A percentile compares a stretch with the other conserved stretches of the same genome.
Conservation (phyloP, 2,113 vertebrate species). For the Ptyas mucosa region DNA sequence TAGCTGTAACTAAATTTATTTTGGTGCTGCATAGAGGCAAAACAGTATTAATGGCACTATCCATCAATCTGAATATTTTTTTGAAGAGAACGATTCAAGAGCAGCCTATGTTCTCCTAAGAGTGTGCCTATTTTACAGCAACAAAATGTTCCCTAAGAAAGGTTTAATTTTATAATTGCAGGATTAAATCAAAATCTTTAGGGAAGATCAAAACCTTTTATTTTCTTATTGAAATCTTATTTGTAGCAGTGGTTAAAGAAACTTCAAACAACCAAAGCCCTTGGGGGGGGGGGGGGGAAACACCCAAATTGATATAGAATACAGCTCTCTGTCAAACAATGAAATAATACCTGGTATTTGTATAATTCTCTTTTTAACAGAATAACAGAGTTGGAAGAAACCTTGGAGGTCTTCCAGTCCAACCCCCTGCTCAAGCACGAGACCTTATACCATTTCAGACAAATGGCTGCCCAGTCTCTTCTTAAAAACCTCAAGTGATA, state of each 20-base stretch:
- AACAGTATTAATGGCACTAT: background rate
- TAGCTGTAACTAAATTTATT: background rate
- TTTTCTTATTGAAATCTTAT: background rate
- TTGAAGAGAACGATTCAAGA: background rate
- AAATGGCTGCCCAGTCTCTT: no score
- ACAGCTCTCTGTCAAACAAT: slow-evolving; percentile 22
- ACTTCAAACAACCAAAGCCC: slow-evolving; percentile 19
- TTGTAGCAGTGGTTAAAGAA: slow-evolving; percentile 14
- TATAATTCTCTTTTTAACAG: slow-evolving; percentile 28
- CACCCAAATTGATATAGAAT: slow-evolving; percentile 43
- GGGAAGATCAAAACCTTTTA: background rate
- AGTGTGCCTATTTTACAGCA: no score
- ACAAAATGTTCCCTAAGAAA: background rate
- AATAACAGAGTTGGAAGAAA: no score
- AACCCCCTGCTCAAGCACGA: no score
- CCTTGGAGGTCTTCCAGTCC: no score
- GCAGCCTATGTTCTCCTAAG: background rate
- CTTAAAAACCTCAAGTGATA: no score
- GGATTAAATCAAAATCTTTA: background rate
- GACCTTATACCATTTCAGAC: no score
- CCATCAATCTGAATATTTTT: background rate
- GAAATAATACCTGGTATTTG: slow-evolving; percentile 31
- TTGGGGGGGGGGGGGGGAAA: slow-evolving; percentile 8
- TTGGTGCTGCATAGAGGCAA: background rate
- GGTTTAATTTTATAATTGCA: background rate